Base-by-base conservation (phyloP, 2,797 vertebrate species). In the Microctenopoma stevenorrisi region DNA sequence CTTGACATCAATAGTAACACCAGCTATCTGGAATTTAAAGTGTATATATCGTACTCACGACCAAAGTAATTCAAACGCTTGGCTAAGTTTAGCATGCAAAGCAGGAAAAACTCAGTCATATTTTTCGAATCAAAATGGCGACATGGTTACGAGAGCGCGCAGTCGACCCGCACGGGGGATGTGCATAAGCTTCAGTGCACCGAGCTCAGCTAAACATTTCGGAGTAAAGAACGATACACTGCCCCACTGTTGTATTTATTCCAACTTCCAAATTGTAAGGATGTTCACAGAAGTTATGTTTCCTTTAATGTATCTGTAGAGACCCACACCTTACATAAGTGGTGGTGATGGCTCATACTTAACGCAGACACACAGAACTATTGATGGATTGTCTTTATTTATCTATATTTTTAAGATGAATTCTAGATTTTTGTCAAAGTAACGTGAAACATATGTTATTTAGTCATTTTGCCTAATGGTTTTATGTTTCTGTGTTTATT, bases 41-140 rank as follows among this genome's bases (percentile, higher is more conserved):
- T 37, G 64, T 78, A 37, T 16, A 67, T 5, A 60, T 71, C 65
- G 77, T 65, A 74, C 81, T 86, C 82, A 53, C 84, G 54, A 54
- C 47, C 42, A 52, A 56, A 85, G 75, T 72, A 59, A 83, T 70
- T 82, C 49, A 74, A 74, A 83, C 80, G 74, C 78, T 53, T 65
- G 51, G 80, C 81, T 84, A 89, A 84, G 81, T 91, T 88, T 89
- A 92, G 88, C 91, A 87, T 74, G 83, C 83, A 87, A 91, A 88
- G 86, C 88, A 92, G 92, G 89, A 88, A 91, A 93, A 94, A 94
- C 91, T 88, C 90, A 86, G 83, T 93, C 91, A 93, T 93, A 92
- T 94, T 93, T 93, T 93, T 94, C 89, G 84, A 93, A 91, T 94
- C 94, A 95, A 95, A 95, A 95, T 95, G 94, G 94, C 94, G 94